phyloP scores from a whole-genome alignment of 2,888 invertebrate species.

The Sarcophaga carnaria region DNA sequence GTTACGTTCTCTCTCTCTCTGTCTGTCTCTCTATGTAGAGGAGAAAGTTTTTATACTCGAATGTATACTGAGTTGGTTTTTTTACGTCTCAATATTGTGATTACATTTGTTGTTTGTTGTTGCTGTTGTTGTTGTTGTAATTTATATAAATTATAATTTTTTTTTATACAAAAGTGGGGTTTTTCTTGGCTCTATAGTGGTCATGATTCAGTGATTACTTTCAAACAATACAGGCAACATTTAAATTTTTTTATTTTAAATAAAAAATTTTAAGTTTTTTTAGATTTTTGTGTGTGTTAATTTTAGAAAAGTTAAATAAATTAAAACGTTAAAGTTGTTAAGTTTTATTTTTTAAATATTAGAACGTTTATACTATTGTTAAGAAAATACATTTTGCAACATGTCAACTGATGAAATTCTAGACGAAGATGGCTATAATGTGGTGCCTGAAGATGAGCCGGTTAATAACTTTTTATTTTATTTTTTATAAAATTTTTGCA shows the following conservation, averaged over 20 bases:
- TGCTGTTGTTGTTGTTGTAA: slow-evolving; percentile 16
- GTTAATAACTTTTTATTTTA: slow-evolving; percentile 52
- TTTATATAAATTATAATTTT: slow-evolving; percentile 37
- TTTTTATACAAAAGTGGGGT: slow-evolving; percentile 50
- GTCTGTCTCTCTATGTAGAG: neutral
- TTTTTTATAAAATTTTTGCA: neutral
- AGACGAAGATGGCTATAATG: slow-evolving; percentile 66
- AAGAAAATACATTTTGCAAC: too few relatives aligned
- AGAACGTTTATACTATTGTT: too few relatives aligned
- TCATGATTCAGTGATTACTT: slow-evolving; percentile 69
- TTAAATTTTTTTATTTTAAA: slow-evolving; percentile 16
- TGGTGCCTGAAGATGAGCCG: slow-evolving; percentile 65
- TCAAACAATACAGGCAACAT: slow-evolving; percentile 59
- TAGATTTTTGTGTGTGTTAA: too few relatives aligned
- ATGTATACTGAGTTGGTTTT: neutral
- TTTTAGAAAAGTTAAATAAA: too few relatives aligned
- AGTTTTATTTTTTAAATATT: too few relatives aligned
- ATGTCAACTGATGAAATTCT: slow-evolving; percentile 61
- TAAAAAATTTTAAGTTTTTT: neutral
- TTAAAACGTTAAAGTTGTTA: too few relatives aligned
- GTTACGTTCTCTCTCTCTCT: slow-evolving; percentile 44
- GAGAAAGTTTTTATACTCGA: slow-evolving; percentile 59
- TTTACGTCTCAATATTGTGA: slow-evolving; percentile 23
- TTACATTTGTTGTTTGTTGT: slow-evolving; percentile 24
- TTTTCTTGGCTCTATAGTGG: slow-evolving; percentile 60